Evolutionary conservation across 1,140 invertebrate species (phyloP).

Genomic region (Camponotus vicinus): DNA sequence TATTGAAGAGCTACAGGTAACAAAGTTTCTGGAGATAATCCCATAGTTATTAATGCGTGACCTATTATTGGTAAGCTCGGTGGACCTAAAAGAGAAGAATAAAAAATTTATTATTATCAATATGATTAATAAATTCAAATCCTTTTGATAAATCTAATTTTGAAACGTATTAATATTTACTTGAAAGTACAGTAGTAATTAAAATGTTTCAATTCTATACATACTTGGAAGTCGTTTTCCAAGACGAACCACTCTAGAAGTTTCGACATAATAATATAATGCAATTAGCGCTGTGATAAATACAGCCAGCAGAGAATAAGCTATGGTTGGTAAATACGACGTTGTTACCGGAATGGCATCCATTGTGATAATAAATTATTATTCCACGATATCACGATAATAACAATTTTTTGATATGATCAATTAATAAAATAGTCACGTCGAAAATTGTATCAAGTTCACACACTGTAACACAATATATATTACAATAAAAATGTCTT

Average conservation of each 20-base stretch:
- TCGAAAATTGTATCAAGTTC: background rate
- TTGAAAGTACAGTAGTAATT: too few species aligned
- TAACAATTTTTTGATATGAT: background rate
- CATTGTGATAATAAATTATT: conserved; percentile 69
- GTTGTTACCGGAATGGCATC: conserved; percentile 72
- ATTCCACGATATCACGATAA: background rate
- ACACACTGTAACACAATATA: background rate
- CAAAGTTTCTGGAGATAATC: conserved; percentile 87
- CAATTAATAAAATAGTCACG: background rate
- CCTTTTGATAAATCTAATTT: too few species aligned
- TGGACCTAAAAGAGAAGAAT: conserved; percentile 76
- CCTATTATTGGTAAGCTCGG: conserved; percentile 87
- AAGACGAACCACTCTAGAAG: conserved; percentile 72
- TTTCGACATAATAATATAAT: conserved; percentile 80
- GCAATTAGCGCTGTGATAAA: conserved; percentile 66
- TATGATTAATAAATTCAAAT: background rate
- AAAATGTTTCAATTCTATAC: background rate
- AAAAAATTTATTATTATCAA: conserved; percentile 4
- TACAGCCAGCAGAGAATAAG: conserved; percentile 74
- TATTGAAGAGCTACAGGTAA: conserved; percentile 83
- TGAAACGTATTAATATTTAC: too few species aligned
- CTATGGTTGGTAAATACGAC: conserved; percentile 62
- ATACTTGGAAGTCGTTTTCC: conserved; percentile 82
- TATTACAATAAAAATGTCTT: background rate
- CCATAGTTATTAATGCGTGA: conserved; percentile 86